Base-by-base conservation (phyloP, 2,113 vertebrate species). In the Malaclemys terrapin region DNA sequence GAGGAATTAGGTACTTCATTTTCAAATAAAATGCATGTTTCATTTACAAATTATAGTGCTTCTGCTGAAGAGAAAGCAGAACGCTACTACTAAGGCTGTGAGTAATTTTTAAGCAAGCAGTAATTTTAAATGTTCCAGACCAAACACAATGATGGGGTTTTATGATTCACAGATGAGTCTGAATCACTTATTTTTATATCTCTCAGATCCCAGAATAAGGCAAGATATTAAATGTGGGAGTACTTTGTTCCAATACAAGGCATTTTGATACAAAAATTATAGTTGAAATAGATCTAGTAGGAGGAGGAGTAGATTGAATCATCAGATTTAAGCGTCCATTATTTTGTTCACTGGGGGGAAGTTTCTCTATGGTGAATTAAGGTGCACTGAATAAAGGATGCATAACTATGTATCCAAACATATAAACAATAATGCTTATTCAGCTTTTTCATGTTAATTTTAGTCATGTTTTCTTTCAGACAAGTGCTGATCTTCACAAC, bases 401-500 rank as follows among this genome's bases (percentile, higher is more conserved):
- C 10, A 1, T 4, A 27, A 53, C 19, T 87, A 5, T 50, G 4
- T 50, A 50, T 50, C 50, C 50, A 50, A 50, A 50, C 50, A 50
- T 50, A 50, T 50, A 50, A 50, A 50, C 50, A 50, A 76, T 31
- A 49, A 27, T 89, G 19, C 81, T 91, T 91, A 79, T 50, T 45
- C 59, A 82, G 42, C 45, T 45, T 85, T 47, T 82, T 87, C 35
- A 80, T 27, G 29, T 22, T 76, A 0, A 47, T n/a, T 75, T 29
- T 17, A 31, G 45, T 72, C 45, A 22, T 52, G 17, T 75, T 88
- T 69, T 82, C 35, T 52, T 16, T 52, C 97, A 99, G 99, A 99
- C 99, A 1, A 99, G 99, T 2, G 99, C 99, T 2, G 99, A 99
- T 97, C 98, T 99, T 93, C 99, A 99, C 97, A 98, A 99, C 0